These are phyloP conservation scores for Pristionchus pacificus DNA, from an alignment of 1,140 invertebrate genomes.

Conservation along the genomic window DNA sequence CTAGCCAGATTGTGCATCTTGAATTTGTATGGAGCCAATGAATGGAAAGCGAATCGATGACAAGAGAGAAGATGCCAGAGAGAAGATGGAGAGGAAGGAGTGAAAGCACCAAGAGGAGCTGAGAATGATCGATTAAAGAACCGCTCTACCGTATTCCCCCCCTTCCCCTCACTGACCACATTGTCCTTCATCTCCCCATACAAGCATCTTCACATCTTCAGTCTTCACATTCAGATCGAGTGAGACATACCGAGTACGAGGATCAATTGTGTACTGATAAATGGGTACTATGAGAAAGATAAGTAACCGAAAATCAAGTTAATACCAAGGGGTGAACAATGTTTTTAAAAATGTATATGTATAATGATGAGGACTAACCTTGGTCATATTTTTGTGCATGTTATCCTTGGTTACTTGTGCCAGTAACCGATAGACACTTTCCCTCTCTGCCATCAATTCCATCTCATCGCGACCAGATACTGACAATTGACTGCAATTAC, in stretches of 20 bases:
- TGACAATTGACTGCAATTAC: neutral
- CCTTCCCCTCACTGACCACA: too few species aligned
- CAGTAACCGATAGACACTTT: conserved; percentile 82
- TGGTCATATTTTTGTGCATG: conserved; percentile 72
- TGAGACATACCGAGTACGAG: conserved; percentile 30
- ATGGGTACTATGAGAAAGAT: neutral
- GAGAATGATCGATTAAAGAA: too few species aligned
- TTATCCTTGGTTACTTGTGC: conserved; percentile 95
- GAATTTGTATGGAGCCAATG: conserved; percentile 32
- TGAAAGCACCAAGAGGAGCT: neutral
- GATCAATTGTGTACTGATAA: conserved; percentile 42
- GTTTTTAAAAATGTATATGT: neutral
- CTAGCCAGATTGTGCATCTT: conserved; percentile 4
- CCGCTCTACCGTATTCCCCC: too few species aligned
- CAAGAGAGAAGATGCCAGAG: conserved; percentile 22
- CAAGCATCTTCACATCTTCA: conserved; percentile 31
- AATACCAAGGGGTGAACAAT: neutral
- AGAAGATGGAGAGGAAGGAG: neutral
- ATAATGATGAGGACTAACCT: conserved; percentile 33
- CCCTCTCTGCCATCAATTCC: conserved; percentile 76
- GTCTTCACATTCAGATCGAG: conserved; percentile 21
- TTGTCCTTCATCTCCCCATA: conserved; percentile 1
- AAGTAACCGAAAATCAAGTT: neutral
- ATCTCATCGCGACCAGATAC: conserved; percentile 4
- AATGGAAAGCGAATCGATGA: conserved; percentile 27